Conservation (phyloP, 2,113 vertebrate species). For the Gallinago jamesoni region DNA sequence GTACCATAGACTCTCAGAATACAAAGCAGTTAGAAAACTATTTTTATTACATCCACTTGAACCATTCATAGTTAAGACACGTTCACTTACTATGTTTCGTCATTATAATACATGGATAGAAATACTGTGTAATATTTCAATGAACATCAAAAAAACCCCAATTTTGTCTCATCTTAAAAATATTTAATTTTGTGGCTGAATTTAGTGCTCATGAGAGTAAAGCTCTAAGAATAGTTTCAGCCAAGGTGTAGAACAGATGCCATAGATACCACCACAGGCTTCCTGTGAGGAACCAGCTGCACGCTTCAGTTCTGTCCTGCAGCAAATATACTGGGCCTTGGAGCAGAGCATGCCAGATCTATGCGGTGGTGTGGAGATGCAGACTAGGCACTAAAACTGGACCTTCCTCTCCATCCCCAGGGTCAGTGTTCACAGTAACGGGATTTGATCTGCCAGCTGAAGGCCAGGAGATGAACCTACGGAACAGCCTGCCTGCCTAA, state of each 20-base stretch:
- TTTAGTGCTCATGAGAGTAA: constrained; percentile 64
- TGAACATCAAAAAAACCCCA: constrained; percentile 69
- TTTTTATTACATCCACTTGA: constrained; percentile 80
- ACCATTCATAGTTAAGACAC: constrained; percentile 79
- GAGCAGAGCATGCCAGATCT: constrained; percentile 42
- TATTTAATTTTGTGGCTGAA: constrained; percentile 76
- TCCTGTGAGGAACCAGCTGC: constrained; percentile 32
- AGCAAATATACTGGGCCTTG: constrained; percentile 2
- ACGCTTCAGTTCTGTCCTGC: constrained; percentile 14
- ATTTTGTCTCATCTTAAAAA: constrained; percentile 71
- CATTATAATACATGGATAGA: constrained; percentile 81
- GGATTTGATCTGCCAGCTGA: constrained; percentile 40
- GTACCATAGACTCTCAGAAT: constrained; percentile 73
- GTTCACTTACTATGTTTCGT: constrained; percentile 79
- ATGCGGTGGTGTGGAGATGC: neutral
- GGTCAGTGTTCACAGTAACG: neutral
- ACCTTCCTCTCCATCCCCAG: constrained; percentile 31
- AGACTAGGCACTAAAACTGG: constrained; percentile 50
- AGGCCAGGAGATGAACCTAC: constrained; percentile 17
- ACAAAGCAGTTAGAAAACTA: constrained; percentile 83
- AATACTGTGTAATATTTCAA: constrained; percentile 77
- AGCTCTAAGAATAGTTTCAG: constrained; percentile 57
- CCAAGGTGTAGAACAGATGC: constrained; percentile 45
- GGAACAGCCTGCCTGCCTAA: constrained; percentile 21
- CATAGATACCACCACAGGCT: constrained; percentile 48